Conservation (phyloP, 1,140 invertebrate species). For the Daktulosphaira vitifoliae region DNA sequence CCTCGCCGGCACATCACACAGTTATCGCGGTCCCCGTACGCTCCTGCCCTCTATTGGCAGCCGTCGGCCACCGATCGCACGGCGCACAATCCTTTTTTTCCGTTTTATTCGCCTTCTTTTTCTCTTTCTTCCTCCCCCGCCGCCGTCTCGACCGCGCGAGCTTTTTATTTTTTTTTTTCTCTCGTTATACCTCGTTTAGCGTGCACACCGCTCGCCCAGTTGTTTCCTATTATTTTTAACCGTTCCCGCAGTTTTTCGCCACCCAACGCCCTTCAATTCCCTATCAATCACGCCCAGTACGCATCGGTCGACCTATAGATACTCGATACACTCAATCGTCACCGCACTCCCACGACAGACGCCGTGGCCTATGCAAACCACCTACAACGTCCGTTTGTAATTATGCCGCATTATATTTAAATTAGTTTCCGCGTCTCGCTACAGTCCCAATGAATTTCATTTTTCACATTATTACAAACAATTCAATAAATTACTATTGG, state of each 20-base stretch:
- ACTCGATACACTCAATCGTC: too few species aligned
- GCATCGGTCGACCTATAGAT: too few species aligned
- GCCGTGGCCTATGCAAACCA: too few species aligned
- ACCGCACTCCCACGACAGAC: too few species aligned
- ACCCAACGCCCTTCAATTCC: slow-evolving; percentile 1
- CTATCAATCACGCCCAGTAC: neutral
- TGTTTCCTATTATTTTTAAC: too few species aligned
- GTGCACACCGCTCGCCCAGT: too few species aligned
- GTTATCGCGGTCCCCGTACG: slow-evolving; percentile 20
- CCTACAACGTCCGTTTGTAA: too few species aligned
- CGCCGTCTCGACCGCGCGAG: neutral
- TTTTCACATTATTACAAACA: too few species aligned
- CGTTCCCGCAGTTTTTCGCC: neutral
- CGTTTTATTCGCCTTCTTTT: neutral
- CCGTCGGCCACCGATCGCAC: neutral
- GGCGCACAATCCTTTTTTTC: slow-evolving; percentile 23
- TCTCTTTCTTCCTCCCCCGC: neutral
- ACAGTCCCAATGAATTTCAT: too few species aligned
- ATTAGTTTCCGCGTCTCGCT: too few species aligned
- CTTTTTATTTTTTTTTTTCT: slow-evolving; percentile 8
- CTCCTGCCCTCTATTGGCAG: slow-evolving; percentile 28
- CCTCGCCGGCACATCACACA: neutral
- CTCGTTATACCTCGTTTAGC: neutral
- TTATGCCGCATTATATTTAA: too few species aligned
- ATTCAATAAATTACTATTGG: too few species aligned